Evolutionary conservation across 1,140 invertebrate species (phyloP).

Genomic region (Platyscapa corneri): DNA sequence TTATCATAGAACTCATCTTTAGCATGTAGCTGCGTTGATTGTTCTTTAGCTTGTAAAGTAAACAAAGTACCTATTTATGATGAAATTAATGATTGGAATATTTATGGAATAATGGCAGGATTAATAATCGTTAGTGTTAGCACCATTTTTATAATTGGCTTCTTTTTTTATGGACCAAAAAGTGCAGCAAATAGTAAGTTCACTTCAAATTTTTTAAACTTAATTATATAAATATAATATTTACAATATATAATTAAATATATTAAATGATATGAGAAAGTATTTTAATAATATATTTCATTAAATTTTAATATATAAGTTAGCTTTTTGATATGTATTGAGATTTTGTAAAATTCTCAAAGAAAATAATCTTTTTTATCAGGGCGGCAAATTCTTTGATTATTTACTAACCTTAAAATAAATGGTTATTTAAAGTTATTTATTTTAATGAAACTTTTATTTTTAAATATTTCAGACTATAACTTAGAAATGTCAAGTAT

Average conservation of each 20-base stretch:
- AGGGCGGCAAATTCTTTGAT: not conserved
- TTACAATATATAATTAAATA: not conserved
- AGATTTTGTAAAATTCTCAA: too few relatives aligned
- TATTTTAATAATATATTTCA: too few relatives aligned
- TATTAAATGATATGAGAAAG: too few relatives aligned
- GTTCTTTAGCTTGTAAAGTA: conserved; percentile 78
- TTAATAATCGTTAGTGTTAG: conserved; percentile 53
- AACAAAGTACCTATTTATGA: conserved; percentile 23
- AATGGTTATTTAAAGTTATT: not conserved
- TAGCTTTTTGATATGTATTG: too few relatives aligned
- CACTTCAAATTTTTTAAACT: not conserved
- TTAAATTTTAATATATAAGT: too few relatives aligned
- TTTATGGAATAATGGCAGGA: conserved; percentile 57
- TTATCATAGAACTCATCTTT: conserved; percentile 68
- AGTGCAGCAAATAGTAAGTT: not conserved
- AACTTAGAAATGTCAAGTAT: conserved; percentile 22
- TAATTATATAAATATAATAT: not conserved
- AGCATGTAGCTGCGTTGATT: conserved; percentile 88
- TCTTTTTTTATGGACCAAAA: not conserved
- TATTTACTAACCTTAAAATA: not conserved
- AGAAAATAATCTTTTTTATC: not conserved
- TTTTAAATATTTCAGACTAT: not conserved
- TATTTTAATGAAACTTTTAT: not conserved
- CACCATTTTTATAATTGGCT: not conserved
- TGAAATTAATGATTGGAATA: conserved; percentile 54